Conservation (phyloP, 2,888 invertebrate genomes). For the Apamea epomidion region DNA sequence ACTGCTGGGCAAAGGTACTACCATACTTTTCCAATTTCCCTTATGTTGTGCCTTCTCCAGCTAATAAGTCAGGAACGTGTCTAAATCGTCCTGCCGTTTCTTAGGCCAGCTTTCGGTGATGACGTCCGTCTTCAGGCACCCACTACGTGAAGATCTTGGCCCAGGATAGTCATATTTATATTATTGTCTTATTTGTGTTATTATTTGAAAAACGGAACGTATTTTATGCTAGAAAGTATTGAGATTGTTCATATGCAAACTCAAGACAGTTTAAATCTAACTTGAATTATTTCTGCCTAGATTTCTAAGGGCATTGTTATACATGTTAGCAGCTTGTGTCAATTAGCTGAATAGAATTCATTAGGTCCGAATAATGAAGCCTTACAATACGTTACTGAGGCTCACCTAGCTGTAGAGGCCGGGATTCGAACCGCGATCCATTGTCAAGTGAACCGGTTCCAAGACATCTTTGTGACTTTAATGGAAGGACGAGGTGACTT, state of each 20-base stretch:
- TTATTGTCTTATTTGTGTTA: not conserved
- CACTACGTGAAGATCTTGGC: no score
- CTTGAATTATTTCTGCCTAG: not conserved
- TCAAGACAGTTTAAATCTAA: not conserved
- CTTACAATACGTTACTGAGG: constrained; percentile 31
- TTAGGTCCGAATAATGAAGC: constrained; percentile 42
- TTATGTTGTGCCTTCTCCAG: no score
- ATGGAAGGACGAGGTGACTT: constrained; percentile 26
- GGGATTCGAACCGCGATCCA: constrained; percentile 18
- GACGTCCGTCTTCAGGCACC: no score
- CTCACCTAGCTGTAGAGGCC: not conserved
- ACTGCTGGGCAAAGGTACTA: no score
- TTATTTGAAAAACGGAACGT: not conserved
- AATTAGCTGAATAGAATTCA: constrained; percentile 50
- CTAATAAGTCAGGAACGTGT: no score
- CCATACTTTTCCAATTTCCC: no score
- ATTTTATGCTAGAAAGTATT: not conserved
- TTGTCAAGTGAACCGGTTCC: constrained; percentile 29
- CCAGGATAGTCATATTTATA: no score
- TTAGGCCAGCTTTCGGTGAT: no score
- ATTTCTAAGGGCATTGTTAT: constrained; percentile 28
- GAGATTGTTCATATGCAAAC: not conserved
- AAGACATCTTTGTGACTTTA: constrained; percentile 33
- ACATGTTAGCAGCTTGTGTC: constrained; percentile 22
- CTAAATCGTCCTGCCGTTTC: no score